phyloP scores from a whole-genome alignment of 1,140 invertebrate genomes.

The Rhopalosiphum padi region DNA sequence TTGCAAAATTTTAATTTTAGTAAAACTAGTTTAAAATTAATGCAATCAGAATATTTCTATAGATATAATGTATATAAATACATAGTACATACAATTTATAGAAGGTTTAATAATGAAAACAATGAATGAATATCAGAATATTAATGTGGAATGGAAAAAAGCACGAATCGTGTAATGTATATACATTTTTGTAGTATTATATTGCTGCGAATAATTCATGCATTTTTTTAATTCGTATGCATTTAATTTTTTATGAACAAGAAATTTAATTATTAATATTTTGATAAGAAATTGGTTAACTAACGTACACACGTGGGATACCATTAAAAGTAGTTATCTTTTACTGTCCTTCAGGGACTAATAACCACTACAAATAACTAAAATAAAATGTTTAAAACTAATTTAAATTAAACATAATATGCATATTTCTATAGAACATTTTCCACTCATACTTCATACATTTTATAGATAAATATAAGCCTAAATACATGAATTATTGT shows the following conservation, averaged over 20 bases:
- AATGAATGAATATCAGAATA: not conserved
- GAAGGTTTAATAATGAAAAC: not conserved
- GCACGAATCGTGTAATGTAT: not conserved
- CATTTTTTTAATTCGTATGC: not conserved
- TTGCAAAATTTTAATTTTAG: not conserved
- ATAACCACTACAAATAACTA: not conserved
- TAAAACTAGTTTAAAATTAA: conserved; percentile 2
- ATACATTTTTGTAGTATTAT: not conserved
- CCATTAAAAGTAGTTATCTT: not conserved
- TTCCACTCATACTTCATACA: not conserved
- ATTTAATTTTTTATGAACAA: not conserved
- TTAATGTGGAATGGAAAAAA: not conserved
- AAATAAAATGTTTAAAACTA: not conserved
- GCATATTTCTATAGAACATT: not conserved
- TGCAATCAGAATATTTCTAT: not conserved
- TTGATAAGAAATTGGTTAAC: not conserved
- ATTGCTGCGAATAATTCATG: not conserved
- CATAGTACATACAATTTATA: not conserved
- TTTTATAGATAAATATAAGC: not conserved
- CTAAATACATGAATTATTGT: not conserved
- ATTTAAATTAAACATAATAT: not conserved
- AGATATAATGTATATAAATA: not conserved
- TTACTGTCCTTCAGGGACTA: not conserved
- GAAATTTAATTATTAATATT: not conserved
- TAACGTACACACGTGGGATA: not conserved